Base-by-base conservation (phyloP, 2,888 invertebrate genomes). In the Pyralis farinalis region DNA sequence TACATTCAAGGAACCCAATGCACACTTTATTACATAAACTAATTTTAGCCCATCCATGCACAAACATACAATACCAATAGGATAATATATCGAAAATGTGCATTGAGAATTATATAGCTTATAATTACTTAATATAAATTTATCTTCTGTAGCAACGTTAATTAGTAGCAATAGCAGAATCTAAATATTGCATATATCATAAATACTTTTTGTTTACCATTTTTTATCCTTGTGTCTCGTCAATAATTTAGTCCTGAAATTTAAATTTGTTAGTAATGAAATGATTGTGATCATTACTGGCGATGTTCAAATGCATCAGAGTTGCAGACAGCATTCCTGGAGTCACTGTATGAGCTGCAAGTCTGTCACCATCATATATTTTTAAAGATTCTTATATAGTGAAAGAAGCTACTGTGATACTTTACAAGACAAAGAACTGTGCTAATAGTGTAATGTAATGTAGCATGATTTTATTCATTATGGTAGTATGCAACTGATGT, bases 171-270 rank as follows among this genome's bases (percentile, higher is more conserved):
- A 69, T 75, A 73, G 67, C 64, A 58, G 68, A 59, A 71, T 67
- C 68, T 72, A 67, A 63, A 56, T 68, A 59, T 67, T 71, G 74
- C 75, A 73, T 75, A 78, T 71, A 69, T 64, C 63, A 66, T 51
- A 56, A 62, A 52, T 55, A 54, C 56, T 55, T 62, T 58, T 68
- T 63, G 59, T 75, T 95, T 95, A 95, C 95, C 95, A 95, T 94
- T 94, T 93, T 73, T 93, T 93, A 91, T 94, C 94, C 91, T 92
- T 93, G 91, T 94, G 94, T 91, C 94, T 93, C 86, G 94, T 94
- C 92, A 95, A 94, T 87, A 94, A 92, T 91, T 95, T 95, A 91
- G 95, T 95, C 94, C 95, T 95, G 95, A 86, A 95, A 94, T 91
- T 87, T 77, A 89, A 90, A 89, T 81, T 70, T 79, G 85, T 85